These are phyloP conservation scores for Phrixothrix hirtus DNA, from an alignment of 2,888 invertebrate species.

Conservation along the genomic window DNA sequence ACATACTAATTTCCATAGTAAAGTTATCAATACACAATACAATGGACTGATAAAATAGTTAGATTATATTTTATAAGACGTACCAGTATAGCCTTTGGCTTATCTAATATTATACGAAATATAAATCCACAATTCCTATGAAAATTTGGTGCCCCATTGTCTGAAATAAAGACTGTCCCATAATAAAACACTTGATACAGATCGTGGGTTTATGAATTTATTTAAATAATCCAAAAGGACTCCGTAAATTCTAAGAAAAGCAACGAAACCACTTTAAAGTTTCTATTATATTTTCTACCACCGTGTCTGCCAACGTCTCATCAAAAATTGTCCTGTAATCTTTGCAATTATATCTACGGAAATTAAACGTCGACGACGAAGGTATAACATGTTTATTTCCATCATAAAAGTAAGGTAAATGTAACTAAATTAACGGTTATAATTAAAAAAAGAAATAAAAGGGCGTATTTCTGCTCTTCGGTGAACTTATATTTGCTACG, in stretches of 20 bases:
- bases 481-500: too few relatives aligned
- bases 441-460: slow-evolving; percentile 17
- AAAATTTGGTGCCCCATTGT: slow-evolving; percentile 18
- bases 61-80: slow-evolving; percentile 19
- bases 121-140: slow-evolving; percentile 24
- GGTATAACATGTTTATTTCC: slow-evolving; percentile 20
- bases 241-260: slow-evolving; percentile 8
- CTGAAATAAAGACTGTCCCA: slow-evolving; percentile 4
- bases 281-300: slow-evolving; percentile 7
- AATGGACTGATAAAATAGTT: slow-evolving; percentile 13
- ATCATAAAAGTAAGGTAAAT: slow-evolving; percentile 14
- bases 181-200: slow-evolving; percentile 12
- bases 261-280: slow-evolving; percentile 9
- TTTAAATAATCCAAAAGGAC: background rate
- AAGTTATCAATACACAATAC: slow-evolving; percentile 9
- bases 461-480: background rate
- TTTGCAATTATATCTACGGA: slow-evolving; percentile 26
- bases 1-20: background rate
- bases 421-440: slow-evolving; percentile 21
- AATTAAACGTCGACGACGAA: slow-evolving; percentile 24
- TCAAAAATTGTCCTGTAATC: slow-evolving; percentile 27
- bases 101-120: slow-evolving; percentile 16
- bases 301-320: slow-evolving; percentile 13
- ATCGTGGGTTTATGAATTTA: background rate
- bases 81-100: slow-evolving; percentile 19